These are phyloP conservation scores for Drosophila austrosaltans DNA, from an alignment of 2,888 invertebrate genomes.

Conservation along the genomic window DNA sequence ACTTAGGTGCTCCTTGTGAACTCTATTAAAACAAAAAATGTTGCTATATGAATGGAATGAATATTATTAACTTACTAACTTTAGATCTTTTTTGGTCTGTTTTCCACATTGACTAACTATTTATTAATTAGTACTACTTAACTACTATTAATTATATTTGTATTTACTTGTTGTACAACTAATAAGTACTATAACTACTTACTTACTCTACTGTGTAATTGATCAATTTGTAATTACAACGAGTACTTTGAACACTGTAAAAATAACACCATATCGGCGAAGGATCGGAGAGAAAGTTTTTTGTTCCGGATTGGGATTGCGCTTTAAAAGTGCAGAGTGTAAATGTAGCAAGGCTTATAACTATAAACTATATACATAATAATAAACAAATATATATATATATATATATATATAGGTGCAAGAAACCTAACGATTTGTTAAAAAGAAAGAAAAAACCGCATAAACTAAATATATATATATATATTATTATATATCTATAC, in stretches of 20 bases:
- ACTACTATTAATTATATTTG: conserved; percentile 31
- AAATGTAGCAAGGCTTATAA: conserved; percentile 45
- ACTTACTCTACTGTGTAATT: background rate
- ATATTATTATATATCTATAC: conserved; percentile 31
- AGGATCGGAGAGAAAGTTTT: conserved; percentile 30
- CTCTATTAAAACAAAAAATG: background rate
- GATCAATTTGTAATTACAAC: conserved; percentile 38
- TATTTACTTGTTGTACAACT: conserved; percentile 35
- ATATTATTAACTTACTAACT: conserved; percentile 11
- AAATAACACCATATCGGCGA: conserved; percentile 81
- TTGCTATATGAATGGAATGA: background rate
- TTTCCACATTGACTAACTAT: conserved; percentile 17
- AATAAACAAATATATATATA: too few species aligned
- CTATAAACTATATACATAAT: conserved; percentile 16
- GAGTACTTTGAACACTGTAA: conserved; percentile 75
- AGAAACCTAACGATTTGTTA: conserved; percentile 51
- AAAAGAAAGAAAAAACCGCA: conserved; percentile 31
- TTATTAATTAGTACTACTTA: conserved; percentile 3
- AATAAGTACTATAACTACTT: background rate
- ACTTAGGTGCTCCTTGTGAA: background rate
- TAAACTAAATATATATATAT: conserved; percentile 29
- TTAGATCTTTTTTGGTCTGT: background rate
- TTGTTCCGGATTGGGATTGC: conserved; percentile 44
- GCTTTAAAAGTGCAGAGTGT: conserved; percentile 69
- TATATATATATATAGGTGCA: conserved; percentile 21